Evolutionary conservation across 1,140 invertebrate species (phyloP).

Genomic region (Pissodes strobi): DNA sequence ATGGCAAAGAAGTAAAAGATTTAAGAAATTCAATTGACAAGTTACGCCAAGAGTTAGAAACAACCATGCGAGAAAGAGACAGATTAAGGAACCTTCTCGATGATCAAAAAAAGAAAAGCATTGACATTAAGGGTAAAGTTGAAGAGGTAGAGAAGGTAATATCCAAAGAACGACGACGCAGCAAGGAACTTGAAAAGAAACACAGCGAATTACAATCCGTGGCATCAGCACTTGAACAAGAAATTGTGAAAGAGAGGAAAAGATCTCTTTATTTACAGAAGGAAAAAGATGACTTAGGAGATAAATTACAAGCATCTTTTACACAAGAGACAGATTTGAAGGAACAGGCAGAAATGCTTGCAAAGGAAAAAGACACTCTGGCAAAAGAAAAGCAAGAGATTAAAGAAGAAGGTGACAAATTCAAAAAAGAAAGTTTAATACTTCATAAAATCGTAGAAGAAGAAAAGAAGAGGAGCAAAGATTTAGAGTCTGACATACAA

Average conservation of each 20-base stretch:
- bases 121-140: constrained; percentile 36
- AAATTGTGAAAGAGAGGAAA: constrained; percentile 24
- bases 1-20: constrained; percentile 37
- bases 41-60: constrained; percentile 23
- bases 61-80: constrained; percentile 4
- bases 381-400: not conserved
- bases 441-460: constrained; percentile 9
- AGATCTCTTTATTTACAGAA: constrained; percentile 14
- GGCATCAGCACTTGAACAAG: constrained; percentile 9
- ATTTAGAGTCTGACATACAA: not conserved
- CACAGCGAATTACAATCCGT: constrained; percentile 10
- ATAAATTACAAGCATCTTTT: not conserved
- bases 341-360: too few relatives aligned
- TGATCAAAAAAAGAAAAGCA: constrained; percentile 29
- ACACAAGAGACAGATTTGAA: constrained; percentile 8
- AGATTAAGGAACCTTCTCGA: constrained; percentile 26
- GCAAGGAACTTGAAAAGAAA: constrained; percentile 29
- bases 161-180: constrained; percentile 20
- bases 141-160: constrained; percentile 32
- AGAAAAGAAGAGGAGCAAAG: constrained; percentile 16
- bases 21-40: constrained; percentile 33
- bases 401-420: not conserved
- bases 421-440: not conserved
- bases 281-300: constrained; percentile 3
- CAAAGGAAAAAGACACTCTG: not conserved